Conservation (phyloP, 2,888 invertebrate species). For the Lottia gigantea region DNA sequence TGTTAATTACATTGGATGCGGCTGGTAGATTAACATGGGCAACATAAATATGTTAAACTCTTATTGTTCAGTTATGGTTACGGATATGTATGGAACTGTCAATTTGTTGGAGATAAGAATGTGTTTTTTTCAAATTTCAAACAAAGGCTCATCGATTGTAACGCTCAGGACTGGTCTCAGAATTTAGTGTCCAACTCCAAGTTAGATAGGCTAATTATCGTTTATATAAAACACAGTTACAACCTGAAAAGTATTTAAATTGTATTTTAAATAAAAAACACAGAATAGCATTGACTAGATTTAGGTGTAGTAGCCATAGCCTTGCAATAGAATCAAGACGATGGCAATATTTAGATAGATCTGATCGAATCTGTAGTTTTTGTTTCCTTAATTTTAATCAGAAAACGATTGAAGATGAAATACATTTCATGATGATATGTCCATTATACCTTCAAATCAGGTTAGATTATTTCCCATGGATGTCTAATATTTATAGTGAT, state of each 20-base stretch:
- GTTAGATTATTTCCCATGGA: not conserved
- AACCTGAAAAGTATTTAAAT: slow-evolving; percentile 6
- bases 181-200: not conserved
- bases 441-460: slow-evolving; percentile 1
- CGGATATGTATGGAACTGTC: slow-evolving; percentile 17
- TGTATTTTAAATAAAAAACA: not conserved
- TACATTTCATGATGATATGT: not conserved
- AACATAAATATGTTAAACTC: slow-evolving; percentile 12
- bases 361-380: not conserved
- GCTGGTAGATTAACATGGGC: slow-evolving; percentile 18
- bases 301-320: not conserved
- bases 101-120: slow-evolving; percentile 17
- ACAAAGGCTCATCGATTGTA: slow-evolving; percentile 13
- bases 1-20: slow-evolving; percentile 15
- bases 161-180: not conserved
- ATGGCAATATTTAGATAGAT: not conserved
- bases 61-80: slow-evolving; percentile 18
- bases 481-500: not conserved
- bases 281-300: not conserved
- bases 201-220: not conserved
- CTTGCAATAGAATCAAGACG: not conserved
- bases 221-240: not conserved
- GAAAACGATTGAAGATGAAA: not conserved
- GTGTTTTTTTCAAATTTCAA: slow-evolving; percentile 14
- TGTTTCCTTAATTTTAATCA: not conserved